A percentile compares a stretch with the other conserved stretches of the same genome.
These are phyloP conservation scores for Seira musarum DNA, from an alignment of 2,888 invertebrate genomes.

Conservation along the genomic window DNA sequence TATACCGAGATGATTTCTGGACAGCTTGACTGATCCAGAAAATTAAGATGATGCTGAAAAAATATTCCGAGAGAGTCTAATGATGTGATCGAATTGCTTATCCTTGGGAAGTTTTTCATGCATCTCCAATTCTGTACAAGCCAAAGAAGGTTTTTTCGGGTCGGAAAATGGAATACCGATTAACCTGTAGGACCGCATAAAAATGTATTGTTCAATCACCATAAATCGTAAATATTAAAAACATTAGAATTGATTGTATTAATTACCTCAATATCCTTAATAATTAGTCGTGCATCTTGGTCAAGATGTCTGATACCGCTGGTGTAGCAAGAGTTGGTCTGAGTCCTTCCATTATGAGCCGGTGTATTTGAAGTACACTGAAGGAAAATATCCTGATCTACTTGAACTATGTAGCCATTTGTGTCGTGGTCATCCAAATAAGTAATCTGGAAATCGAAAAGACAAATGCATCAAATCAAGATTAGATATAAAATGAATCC, in stretches of 20 bases:
- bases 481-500: too few relatives aligned
- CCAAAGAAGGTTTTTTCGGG: constrained; percentile 88
- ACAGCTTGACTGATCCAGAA: too few relatives aligned
- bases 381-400: constrained; percentile 78
- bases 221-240: too few relatives aligned
- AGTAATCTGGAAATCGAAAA: constrained; percentile 83
- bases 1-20: too few relatives aligned
- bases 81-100: too few relatives aligned
- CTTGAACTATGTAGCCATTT: constrained; percentile 82
- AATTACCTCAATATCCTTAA: constrained; percentile 83
- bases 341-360: constrained; percentile 75
- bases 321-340: constrained; percentile 84
- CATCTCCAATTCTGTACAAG: constrained; percentile 79
- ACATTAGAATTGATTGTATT: too few relatives aligned
- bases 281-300: constrained; percentile 79
- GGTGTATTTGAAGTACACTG: constrained; percentile 84
- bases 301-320: constrained; percentile 79
- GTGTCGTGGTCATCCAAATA: constrained; percentile 84
- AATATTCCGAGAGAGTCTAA: too few relatives aligned
- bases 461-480: constrained; percentile 40
- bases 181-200: too few relatives aligned
- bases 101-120: too few relatives aligned
- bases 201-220: too few relatives aligned
- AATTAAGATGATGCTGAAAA: too few relatives aligned
- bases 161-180: constrained; percentile 80